Conservation (phyloP, 1,140 invertebrate species). For the Drosophila murphyi region DNA sequence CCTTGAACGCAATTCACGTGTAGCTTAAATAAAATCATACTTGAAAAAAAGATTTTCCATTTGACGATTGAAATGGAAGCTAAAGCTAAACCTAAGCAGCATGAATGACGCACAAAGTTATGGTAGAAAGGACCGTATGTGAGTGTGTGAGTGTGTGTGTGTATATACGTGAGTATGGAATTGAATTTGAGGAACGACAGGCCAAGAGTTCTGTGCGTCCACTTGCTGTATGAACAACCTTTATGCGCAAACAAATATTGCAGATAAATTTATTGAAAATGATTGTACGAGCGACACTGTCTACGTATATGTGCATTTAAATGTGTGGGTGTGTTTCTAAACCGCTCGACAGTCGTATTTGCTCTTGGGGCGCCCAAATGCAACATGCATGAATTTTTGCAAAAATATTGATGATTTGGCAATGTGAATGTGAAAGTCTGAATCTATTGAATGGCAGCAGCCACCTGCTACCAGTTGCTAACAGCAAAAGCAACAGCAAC, state of each 20-base stretch:
- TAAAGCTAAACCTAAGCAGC: slow-evolving; percentile 40
- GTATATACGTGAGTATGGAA: slow-evolving; percentile 37
- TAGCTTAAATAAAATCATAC: slow-evolving; percentile 62
- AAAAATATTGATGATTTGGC: slow-evolving; percentile 81
- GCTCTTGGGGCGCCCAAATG: slow-evolving; percentile 23
- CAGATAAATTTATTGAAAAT: slow-evolving; percentile 82
- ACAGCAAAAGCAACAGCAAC: slow-evolving; percentile 18
- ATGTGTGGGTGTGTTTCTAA: slow-evolving; percentile 30
- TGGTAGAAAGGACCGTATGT: slow-evolving; percentile 16
- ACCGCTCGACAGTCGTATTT: slow-evolving; percentile 33
- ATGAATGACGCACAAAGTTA: slow-evolving; percentile 50
- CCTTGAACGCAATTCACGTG: slow-evolving; percentile 50
- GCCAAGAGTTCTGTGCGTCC: slow-evolving; percentile 37
- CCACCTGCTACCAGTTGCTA: slow-evolving; percentile 19
- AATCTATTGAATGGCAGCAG: slow-evolving; percentile 72
- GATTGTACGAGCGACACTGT: slow-evolving; percentile 49
- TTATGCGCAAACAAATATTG: slow-evolving; percentile 51
- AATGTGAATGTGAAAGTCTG: slow-evolving; percentile 71
- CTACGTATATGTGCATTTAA: neutral
- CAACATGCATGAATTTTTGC: slow-evolving; percentile 58
- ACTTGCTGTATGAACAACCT: slow-evolving; percentile 42
- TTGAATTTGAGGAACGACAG: slow-evolving; percentile 56
- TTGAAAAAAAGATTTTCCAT: slow-evolving; percentile 33
- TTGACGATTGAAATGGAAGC: slow-evolving; percentile 40
- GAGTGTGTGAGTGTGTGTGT: neutral